Conservation (phyloP, 2,888 invertebrate genomes). For the Agelastica alni region DNA sequence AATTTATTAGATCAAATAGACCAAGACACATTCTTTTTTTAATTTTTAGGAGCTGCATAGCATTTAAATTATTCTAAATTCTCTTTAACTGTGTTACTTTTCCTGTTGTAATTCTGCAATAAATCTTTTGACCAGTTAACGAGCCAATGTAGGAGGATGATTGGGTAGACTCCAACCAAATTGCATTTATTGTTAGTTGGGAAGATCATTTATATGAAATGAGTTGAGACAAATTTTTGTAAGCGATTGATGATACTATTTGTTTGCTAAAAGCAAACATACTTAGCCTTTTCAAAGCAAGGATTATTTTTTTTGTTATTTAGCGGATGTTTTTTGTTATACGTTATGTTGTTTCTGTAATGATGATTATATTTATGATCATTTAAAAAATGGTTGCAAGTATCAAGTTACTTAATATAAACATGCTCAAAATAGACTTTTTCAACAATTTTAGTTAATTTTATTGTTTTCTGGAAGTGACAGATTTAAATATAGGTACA, state of each 20-base stretch:
- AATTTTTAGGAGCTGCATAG: too few species aligned
- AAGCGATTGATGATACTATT: constrained; percentile 3
- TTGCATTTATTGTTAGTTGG: constrained; percentile 6
- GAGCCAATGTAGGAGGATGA: neutral
- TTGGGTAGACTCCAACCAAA: constrained; percentile 3
- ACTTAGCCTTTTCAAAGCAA: constrained; percentile 42
- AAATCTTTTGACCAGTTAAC: constrained; percentile 5
- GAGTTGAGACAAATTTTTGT: neutral
- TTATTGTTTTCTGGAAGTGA: too few species aligned
- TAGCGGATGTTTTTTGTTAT: neutral
- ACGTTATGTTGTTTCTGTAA: too few species aligned
- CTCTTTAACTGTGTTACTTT: too few species aligned
- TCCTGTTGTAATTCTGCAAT: neutral
- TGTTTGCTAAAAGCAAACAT: constrained; percentile 37
- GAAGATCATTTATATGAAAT: constrained; percentile 1
- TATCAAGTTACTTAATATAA: neutral
- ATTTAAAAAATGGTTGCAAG: neutral
- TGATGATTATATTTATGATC: neutral
- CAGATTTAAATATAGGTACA: too few species aligned
- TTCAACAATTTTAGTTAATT: too few species aligned
- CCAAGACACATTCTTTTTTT: too few species aligned
- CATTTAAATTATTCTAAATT: too few species aligned
- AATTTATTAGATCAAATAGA: too few species aligned
- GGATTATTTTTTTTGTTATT: constrained; percentile 39
- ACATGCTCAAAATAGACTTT: too few species aligned